Base-by-base conservation (phyloP, 2,113 vertebrate species). In the Hippocampus mohnikei region DNA sequence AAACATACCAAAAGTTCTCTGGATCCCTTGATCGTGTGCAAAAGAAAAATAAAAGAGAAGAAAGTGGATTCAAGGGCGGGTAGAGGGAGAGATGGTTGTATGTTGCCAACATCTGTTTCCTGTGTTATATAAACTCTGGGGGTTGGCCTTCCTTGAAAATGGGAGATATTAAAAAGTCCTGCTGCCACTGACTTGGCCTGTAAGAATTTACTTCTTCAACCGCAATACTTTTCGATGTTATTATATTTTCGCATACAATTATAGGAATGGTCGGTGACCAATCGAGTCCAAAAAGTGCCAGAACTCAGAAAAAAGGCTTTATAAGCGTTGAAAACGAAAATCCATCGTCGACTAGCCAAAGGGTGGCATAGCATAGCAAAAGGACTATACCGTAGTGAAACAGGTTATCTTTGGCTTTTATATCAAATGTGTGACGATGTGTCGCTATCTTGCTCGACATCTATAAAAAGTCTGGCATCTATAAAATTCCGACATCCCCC, bases 81-180 rank as follows among this genome's bases (percentile, higher is more conserved):
- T 53, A 64, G 56, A 67, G 66, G 64, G 79, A 77, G 82, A 75
- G 75, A 84, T 75, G 82, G 81, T 75, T 85, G 81, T 78, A 80
- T 80, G 86, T 84, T 85, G 81, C 84, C 81, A 88, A 89, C 90
- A 90, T 91, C 90, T 91, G 90, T 90, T 90, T 90, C 86, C 88
- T 88, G 83, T 89, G 82, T 90, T 90, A 89, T 84, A 88, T 91
- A 91, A 90, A 78, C 81, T 77, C 73, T 85, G 83, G 83, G 82
- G 85, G 87, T 78, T 78, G 86, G 84, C 75, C 79, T 84, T 72
- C 48, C 53, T 65, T 84, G 68, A 72, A 87, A 84, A 87, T 70
- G 63, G 76, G 76, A 84, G 85, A 84, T 84, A 86, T 89, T 86
- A 82, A 79, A 86, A 82, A 85, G 81, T 79, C 81, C 78, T 79